Base-by-base conservation (phyloP, 2,113 vertebrate species). In the Malaclemys terrapin region DNA sequence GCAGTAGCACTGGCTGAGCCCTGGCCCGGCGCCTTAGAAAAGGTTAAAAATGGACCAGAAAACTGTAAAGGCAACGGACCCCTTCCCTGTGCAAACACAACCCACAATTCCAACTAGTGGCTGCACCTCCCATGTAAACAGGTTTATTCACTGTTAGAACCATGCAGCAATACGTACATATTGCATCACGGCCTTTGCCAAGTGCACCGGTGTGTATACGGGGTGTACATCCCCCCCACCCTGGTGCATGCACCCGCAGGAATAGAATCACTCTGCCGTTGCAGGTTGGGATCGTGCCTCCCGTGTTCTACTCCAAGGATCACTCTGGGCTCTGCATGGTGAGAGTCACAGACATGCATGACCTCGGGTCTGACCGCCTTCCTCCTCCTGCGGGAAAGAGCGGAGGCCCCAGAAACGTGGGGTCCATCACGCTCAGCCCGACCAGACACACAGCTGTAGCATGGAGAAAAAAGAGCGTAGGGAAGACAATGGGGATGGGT, bases 141-240 rank as follows among this genome's bases (percentile, higher is more conserved):
- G 82, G 57, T 97, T 97, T 97, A 98, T 97, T 97, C 93, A 82
- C 82, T 85, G 96, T 97, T 88, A 93, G 97, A 97, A 91, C 95
- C 97, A 97, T 97, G 97, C 97, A 97, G 96, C 93, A 93, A 94
- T 96, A 96, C 96, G 82, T 95, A 97, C 93, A 97, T 95, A 94
- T 96, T 95, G 95, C 96, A 93, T 95, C 78, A 53, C 93, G 69
- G 93, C 87, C 93, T 53, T 62, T 80, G 93, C 75, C 49, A 25
- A 16, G 89, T 86, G 79, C 87, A 82, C 56, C 31, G 3, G 76
- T 22, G 81, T 86, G 52, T 82, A 89, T 84, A 42, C 69, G 65
- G 86, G 49, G 80, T 57, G 65, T 82, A 79, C 87, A 54, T 54
- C 7, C 53, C 49, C 6, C n/a, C 76, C 80, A 80, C 87, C 20